Evolutionary conservation across 2,888 invertebrate genomes (phyloP), one percentile per base, ranked within the genome.

Genomic region (Parapristionchus giblindavisi): DNA sequence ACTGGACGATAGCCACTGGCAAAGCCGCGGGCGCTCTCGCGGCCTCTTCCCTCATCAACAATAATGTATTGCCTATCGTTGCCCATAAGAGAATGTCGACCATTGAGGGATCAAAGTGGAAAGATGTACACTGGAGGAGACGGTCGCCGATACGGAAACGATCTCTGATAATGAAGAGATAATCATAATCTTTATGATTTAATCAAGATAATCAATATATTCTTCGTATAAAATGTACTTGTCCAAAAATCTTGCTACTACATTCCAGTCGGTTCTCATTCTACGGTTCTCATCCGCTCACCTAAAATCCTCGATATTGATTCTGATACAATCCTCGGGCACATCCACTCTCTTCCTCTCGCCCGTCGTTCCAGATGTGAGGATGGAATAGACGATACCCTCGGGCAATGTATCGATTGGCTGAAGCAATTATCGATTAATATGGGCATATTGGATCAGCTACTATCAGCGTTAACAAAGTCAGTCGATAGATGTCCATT

Each of bases 41-140:
- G 1, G 66, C 66, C 21, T 66, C 48, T 34, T 3, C 3, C 32
- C 34, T 36, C 32, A 66, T 17, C 4, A 66, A 34, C 17, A 66
- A n/a, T 6, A 66, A 51, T 32, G 32, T 32, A 27, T 43, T n/a
- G 48, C 66, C 66, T 43, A 29, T 38, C 21, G 52, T 63, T 27
- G 43, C 29, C 60, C 61, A 60, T 40, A 74, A 54, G 21, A 74
- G 63, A 0, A 74, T n/a, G 14, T 74, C 74, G 27, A 74, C 52
- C 61, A 74, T 61, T 1, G 61, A 74, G 0, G 74, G 74, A 52
- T 74, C 74, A 52, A 74, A 74, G 63, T 61, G 52, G 63, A 74
- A 63, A 6, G 74, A 74, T 14, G 74, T 63, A 36, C 43, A 74
- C 51, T 24, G 52, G 24, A 74, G 74, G n/a, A n/a, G n/a, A n/a